Percentiles rank a stretch among this genome's conserved stretches.
Conservation (phyloP, 1,140 invertebrate species). For the Metopolophium dirhodum region DNA sequence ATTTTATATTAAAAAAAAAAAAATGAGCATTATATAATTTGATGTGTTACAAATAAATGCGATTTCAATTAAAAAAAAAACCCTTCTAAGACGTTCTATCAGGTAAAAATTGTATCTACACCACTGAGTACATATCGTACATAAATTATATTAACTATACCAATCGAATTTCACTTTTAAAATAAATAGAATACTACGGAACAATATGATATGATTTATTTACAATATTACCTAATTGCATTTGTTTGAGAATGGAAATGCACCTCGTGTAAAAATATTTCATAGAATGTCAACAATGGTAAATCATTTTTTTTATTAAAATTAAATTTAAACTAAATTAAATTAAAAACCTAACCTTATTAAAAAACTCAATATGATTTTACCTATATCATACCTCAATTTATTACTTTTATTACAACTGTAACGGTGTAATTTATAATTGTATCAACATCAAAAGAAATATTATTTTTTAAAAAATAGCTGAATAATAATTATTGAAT, state of each 20-base stretch:
- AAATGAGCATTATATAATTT: no score
- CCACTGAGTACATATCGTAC: not conserved
- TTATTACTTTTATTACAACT: not conserved
- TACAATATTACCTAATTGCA: not conserved
- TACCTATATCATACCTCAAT: not conserved
- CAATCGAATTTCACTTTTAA: not conserved
- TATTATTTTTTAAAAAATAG: not conserved
- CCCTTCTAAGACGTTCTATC: no score
- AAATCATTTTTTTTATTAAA: not conserved
- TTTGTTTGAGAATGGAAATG: not conserved
- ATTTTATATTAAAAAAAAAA: no score
- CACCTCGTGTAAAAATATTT: not conserved
- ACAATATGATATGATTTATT: not conserved
- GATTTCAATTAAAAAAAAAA: no score
- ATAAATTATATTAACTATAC: not conserved
- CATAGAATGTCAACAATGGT: not conserved
- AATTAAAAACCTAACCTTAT: no score
- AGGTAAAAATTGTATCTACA: not conserved
- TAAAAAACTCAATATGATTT: not conserved
- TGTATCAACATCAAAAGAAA: slow-evolving; percentile 9
- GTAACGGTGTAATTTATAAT: not conserved
- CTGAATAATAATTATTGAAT: not conserved
- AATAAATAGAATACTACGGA: not conserved
- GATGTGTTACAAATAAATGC: no score
- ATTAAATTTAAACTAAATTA: no score